Conservation (phyloP, 2,797 vertebrate species). For the Sparidentex hasta region DNA sequence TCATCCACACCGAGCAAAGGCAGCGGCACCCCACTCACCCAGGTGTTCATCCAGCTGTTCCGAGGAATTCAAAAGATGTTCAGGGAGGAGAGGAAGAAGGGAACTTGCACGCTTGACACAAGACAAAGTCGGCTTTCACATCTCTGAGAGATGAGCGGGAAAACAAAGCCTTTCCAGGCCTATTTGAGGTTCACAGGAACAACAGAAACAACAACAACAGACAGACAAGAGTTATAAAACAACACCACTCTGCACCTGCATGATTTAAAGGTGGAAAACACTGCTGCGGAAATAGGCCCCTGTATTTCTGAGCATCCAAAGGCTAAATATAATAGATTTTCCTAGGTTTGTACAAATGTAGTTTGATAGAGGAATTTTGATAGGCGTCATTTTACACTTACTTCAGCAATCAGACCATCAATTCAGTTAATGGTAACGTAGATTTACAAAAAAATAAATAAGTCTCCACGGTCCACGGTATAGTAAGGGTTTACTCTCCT, state of each 20-base stretch:
- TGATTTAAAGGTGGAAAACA: slow-evolving; percentile 4
- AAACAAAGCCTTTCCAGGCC: neutral
- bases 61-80: slow-evolving; percentile 63
- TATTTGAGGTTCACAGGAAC: slow-evolving; percentile 16
- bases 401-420: neutral
- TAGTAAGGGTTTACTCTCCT: too few relatives aligned
- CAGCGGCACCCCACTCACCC: slow-evolving; percentile 61
- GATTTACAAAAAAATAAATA: neutral
- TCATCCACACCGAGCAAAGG: slow-evolving; percentile 40
- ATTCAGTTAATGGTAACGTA: neutral
- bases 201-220: neutral
- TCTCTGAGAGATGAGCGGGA: slow-evolving; percentile 2
- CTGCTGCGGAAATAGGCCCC: neutral
- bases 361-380: slow-evolving; percentile 11
- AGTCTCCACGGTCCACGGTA: too few relatives aligned
- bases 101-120: neutral
- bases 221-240: neutral
- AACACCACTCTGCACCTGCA: neutral
- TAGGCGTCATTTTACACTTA: neutral
- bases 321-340: slow-evolving; percentile 1
- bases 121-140: slow-evolving; percentile 40
- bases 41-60: slow-evolving; percentile 81
- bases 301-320: neutral
- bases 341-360: neutral
- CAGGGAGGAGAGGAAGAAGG: slow-evolving; percentile 34